Conservation (phyloP, 2,113 vertebrate genomes). For the Clarias magur region DNA sequence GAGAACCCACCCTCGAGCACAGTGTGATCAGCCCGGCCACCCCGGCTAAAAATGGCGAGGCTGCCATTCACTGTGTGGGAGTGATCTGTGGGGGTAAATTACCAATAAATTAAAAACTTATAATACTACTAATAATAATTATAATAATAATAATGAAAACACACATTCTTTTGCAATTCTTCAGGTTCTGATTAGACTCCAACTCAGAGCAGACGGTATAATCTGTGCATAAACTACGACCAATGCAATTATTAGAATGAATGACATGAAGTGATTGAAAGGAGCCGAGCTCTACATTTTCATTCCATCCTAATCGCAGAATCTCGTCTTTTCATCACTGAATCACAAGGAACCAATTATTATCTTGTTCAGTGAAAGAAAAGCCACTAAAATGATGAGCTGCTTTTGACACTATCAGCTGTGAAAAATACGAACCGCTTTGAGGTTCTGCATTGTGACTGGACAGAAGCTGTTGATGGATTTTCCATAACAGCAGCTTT, state of each 20-base stretch:
- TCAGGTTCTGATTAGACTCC: not conserved
- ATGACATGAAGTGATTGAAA: not conserved
- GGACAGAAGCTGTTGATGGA: not conserved
- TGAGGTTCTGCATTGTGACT: not conserved
- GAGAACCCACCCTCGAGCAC: conserved; percentile 3
- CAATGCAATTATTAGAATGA: not conserved
- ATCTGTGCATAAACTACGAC: not conserved
- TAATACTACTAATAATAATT: no score
- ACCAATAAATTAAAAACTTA: no score
- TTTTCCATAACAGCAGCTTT: not conserved
- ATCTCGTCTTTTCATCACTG: not conserved
- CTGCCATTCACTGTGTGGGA: not conserved
- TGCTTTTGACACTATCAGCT: not conserved
- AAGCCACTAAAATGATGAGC: not conserved
- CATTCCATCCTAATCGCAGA: not conserved
- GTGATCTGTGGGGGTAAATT: not conserved
- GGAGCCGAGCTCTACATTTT: not conserved
- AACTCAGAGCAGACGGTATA: not conserved
- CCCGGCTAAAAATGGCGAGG: not conserved
- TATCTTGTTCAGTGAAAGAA: not conserved
- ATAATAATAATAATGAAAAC: not conserved
- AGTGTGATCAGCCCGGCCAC: not conserved
- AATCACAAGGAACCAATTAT: not conserved
- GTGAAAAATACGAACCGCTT: no score
- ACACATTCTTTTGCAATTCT: not conserved